phyloP scores from a whole-genome alignment of 1,140 invertebrate genomes.

The Pogonomyrmex californicus region DNA sequence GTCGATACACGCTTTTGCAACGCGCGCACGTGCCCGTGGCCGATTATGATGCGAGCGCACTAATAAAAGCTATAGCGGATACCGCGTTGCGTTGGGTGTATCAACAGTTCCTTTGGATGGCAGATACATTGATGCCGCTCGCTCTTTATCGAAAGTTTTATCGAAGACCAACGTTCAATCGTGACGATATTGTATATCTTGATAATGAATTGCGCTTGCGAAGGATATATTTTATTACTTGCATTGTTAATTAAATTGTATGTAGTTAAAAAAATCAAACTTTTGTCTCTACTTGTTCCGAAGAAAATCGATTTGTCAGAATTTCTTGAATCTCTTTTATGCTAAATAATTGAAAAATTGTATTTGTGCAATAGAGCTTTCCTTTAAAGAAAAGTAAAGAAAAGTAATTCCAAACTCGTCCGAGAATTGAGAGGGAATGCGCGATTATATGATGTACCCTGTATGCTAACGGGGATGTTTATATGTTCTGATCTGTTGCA shows the following conservation, averaged over 20 bases:
- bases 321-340: not conserved
- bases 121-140: not conserved
- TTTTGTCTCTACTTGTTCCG: not conserved
- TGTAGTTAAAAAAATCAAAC: not conserved
- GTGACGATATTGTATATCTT: not conserved
- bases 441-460: not conserved
- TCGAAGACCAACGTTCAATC: not conserved
- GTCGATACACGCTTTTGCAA: not conserved
- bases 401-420: slow-evolving; percentile 9
- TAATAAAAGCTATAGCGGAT: not conserved
- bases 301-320: not conserved
- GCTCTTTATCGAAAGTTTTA: not conserved
- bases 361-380: not conserved
- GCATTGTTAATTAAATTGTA: no score
- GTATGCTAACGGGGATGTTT: not conserved
- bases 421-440: not conserved
- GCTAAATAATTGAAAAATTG: not conserved
- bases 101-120: not conserved
- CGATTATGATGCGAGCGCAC: not conserved
- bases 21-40: slow-evolving; percentile 11
- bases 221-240: no score
- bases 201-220: not conserved
- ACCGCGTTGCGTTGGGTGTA: not conserved
- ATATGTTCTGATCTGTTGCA: not conserved
- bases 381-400: not conserved